These are phyloP conservation scores for Drosophila littoralis DNA, from an alignment of 1,140 invertebrate species.

Conservation along the genomic window DNA sequence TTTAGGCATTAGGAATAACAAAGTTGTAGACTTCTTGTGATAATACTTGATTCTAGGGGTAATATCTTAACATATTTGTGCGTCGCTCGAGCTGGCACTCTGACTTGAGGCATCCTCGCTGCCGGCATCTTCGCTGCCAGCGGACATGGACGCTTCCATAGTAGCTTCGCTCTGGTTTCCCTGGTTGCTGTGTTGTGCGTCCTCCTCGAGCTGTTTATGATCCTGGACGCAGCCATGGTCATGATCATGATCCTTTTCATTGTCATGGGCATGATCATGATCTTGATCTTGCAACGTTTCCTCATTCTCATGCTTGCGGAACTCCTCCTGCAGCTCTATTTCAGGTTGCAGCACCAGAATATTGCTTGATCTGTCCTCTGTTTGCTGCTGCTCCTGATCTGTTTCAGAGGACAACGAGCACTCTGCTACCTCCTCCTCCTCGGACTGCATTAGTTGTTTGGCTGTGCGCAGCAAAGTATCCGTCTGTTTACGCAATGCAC, in stretches of 20 bases:
- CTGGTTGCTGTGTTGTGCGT: conserved; percentile 23
- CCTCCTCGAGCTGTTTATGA: conserved; percentile 15
- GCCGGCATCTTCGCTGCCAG: not conserved
- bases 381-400: conserved; percentile 10
- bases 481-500: conserved; percentile 68
- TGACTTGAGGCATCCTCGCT: conserved; percentile 42
- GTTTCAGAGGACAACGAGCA: too few species aligned
- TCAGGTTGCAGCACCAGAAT: conserved; percentile 15
- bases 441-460: conserved; percentile 30
- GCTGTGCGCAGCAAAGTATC: conserved; percentile 53
- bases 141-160: conserved; percentile 27
- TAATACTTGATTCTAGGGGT: conserved; percentile 61
- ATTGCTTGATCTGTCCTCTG: conserved; percentile 1
- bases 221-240: too few species aligned
- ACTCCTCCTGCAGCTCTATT: conserved; percentile 19
- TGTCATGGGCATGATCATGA: too few species aligned
- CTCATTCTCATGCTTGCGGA: not conserved
- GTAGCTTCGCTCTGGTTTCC: conserved; percentile 32
- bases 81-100: conserved; percentile 10
- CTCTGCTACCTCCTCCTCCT: not conserved
- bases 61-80: conserved; percentile 29
- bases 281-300: not conserved
- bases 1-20: conserved; percentile 38
- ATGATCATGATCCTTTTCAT: too few species aligned
- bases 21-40: conserved; percentile 38